Conservation (phyloP, 1,140 invertebrate genomes). For the Oedothorax gibbosus region DNA sequence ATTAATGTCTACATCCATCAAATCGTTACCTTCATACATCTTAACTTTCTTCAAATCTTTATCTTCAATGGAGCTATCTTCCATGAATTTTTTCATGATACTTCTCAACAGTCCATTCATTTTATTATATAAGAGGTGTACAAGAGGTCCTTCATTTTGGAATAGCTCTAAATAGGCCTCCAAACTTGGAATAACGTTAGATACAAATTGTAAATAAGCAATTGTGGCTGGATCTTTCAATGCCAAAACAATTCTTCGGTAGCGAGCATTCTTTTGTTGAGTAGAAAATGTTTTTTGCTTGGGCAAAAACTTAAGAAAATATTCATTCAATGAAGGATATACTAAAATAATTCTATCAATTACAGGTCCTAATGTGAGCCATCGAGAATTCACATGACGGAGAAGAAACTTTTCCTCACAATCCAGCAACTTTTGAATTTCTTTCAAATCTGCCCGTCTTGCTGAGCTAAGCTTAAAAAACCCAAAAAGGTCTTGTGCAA, state of each 20-base stretch:
- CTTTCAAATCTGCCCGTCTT: conserved; percentile 7
- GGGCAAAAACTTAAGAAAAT: conserved; percentile 14
- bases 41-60: neutral
- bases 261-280: neutral
- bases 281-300: neutral
- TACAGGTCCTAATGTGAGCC: conserved; percentile 20
- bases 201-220: conserved; percentile 13
- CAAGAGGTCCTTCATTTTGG: conserved; percentile 6
- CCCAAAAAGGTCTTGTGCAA: conserved; percentile 1
- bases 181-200: neutral
- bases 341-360: neutral
- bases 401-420: conserved; percentile 29
- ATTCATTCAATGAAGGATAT: conserved; percentile 10
- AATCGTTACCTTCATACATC: neutral
- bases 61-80: neutral
- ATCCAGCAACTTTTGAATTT: neutral
- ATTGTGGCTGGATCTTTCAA: neutral
- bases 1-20: conserved; percentile 3
- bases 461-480: conserved; percentile 17
- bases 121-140: conserved; percentile 7
- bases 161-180: neutral
- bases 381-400: conserved; percentile 4
- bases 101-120: neutral
- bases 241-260: neutral
- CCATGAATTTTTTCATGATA: neutral